phyloP scores from a whole-genome alignment of 2,113 vertebrate genomes.

The Brevimyrus niger region DNA sequence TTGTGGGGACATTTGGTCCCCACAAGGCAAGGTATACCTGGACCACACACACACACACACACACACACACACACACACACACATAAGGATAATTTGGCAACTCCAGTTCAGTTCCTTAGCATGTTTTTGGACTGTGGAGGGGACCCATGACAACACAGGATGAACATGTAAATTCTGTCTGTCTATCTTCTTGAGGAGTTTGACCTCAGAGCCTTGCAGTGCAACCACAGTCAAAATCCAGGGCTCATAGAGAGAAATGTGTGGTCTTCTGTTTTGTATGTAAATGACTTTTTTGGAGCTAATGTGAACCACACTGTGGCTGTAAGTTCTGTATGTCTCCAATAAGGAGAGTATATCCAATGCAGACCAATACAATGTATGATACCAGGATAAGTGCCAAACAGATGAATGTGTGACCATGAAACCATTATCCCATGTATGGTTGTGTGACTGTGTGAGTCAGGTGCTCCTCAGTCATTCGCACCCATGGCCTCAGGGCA shows the following conservation, averaged over 20 bases:
- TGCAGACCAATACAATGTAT: background rate
- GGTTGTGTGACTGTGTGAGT: background rate
- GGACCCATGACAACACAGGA: no score
- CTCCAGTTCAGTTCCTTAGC: no score
- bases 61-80: background rate
- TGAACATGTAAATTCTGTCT: background rate
- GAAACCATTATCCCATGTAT: background rate
- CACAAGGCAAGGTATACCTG: no score
- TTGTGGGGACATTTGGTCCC: no score
- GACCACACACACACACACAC: no score
- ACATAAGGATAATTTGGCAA: background rate
- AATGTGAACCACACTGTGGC: no score
- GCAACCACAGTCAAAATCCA: background rate
- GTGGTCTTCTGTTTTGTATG: no score
- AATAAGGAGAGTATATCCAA: no score
- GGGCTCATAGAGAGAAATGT: background rate
- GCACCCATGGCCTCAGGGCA: background rate
- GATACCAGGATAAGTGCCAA: background rate
- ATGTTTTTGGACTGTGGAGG: no score
- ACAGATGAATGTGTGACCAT: background rate
- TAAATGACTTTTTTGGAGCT: no score
- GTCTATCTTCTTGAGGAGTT: background rate
- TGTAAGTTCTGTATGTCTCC: no score
- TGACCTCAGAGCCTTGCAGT: background rate
- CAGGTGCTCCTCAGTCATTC: background rate